Conservation (phyloP, 2,113 vertebrate genomes). For the Lepisosteus osseus region DNA sequence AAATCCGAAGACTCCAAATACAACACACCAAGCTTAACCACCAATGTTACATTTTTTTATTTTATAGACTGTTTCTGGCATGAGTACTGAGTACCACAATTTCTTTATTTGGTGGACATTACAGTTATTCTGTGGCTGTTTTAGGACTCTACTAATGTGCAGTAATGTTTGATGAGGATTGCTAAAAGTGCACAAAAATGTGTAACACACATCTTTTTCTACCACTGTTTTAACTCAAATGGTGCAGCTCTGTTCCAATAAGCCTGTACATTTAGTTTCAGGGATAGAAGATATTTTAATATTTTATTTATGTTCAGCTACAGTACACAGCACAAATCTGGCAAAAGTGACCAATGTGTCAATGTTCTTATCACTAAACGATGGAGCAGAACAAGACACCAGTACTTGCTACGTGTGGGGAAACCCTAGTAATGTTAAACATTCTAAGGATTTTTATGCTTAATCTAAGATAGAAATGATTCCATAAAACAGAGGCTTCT, state of each 20-base stretch:
- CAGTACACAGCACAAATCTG: neutral
- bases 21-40: too few species aligned
- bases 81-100: too few species aligned
- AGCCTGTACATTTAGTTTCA: neutral
- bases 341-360: constrained; percentile 9
- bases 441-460: neutral
- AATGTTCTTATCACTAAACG: neutral
- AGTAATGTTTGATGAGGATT: neutral
- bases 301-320: neutral
- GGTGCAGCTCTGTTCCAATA: neutral
- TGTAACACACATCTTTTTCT: neutral
- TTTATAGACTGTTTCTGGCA: too few species aligned
- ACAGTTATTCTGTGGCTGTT: too few species aligned
- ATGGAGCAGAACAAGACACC: too few species aligned
- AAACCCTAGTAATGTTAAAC: too few species aligned
- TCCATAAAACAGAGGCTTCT: neutral
- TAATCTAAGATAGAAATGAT: neutral
- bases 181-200: too few species aligned
- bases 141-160: too few species aligned
- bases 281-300: neutral
- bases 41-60: too few species aligned
- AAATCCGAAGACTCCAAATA: too few species aligned
- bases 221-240: neutral
- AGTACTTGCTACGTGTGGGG: too few species aligned
- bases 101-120: too few species aligned